Base-by-base conservation (phyloP, 2,797 vertebrate species). In the Urophycis tenuis region DNA sequence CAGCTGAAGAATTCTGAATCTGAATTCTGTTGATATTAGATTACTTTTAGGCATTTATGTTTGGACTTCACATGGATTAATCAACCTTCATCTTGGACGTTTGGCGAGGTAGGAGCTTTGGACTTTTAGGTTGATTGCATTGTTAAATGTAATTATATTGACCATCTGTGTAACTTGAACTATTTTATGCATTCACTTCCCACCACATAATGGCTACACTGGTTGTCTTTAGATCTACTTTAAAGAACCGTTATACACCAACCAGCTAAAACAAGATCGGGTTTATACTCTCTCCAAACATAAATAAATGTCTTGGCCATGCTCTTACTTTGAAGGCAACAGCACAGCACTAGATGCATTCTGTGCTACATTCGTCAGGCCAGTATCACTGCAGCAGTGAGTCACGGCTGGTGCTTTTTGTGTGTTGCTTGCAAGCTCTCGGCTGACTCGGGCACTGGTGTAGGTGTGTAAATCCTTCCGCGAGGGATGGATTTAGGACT, bases 321-420 rank as follows among this genome's bases (percentile, higher is more conserved):
- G 22, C 53, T 60, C 22, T 10, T 25, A 60, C 53, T 60, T 60
- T 60, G 22, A 60, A 60, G 49, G 22, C 53, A 8, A 8, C 53
- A 9, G 22, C 53, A 82, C 19, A 77, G 73, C 77, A 29, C 74
- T 72, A 77, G 74, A 81, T 60, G 67, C 29, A 36, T 79, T 82
- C 79, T 11, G 39, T 32, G 17, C 67, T 73, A 35, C 77, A 82
- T 60, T 14, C 69, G 69, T 73, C 75, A 76, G 79, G 78, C 71
- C 78, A 70, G 75, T 34, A 71, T 74, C 81, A 25, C 83, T 85
- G 86, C 82, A 83, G 80, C 0, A 75, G 75, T 90, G 88, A 89
- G 85, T 90, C 88, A 90, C 79, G 80, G 73, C 19, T 49, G 84
- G 79, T 80, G 82, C 85, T 86, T 41, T n/a, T 41, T 85, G 85